Base-by-base conservation (phyloP, 2,888 invertebrate genomes). In the Kuschelorhynchus macadamiae region DNA sequence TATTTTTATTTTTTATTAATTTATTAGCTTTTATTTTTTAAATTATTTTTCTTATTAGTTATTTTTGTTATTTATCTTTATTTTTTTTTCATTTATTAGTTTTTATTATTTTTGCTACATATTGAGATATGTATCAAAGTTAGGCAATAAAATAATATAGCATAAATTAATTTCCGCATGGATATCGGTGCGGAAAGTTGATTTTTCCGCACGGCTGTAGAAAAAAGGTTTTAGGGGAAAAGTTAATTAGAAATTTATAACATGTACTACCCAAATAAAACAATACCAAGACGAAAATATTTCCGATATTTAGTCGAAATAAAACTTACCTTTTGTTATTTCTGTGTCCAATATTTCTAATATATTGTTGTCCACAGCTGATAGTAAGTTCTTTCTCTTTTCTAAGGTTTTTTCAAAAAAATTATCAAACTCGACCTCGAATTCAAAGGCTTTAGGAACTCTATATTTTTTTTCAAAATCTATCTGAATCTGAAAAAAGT, bases 201-300 rank as follows among this genome's bases (percentile, higher is more conserved):
- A n/a, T n/a, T n/a, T n/a, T 41, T 36, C 14, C n/a, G 14, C 11
- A 36, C 11, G 11, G 5, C n/a, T 36, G 11, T 36, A 14, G 14
- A n/a, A 36, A 14, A 5, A 12, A 41, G 41, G 12, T 8, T 11
- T 16, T 12, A 16, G 1, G 8, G 8, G 16, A 41, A 14, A 3
- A 16, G 2, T 41, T 41, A 17, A 41, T 14, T 16, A 41, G 41
- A 41, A 41, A 41, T 12, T 14, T 44, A 18, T 44, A n/a, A n/a
- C n/a, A n/a, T n/a, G n/a, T n/a, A n/a, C n/a, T n/a, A 44, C 44
- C 18, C 44, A 44, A 44, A 44, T 44, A 44, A 44, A 44, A 44
- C 18, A 44, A 18, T 44, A 44, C n/a, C n/a, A n/a, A 25, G 18
- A 44, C 11, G 18, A 18, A 44, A 17, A 18, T 16, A 44, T 44